These are phyloP conservation scores for Sesamia nonagrioides DNA, from an alignment of 1,140 invertebrate genomes.

Conservation along the genomic window DNA sequence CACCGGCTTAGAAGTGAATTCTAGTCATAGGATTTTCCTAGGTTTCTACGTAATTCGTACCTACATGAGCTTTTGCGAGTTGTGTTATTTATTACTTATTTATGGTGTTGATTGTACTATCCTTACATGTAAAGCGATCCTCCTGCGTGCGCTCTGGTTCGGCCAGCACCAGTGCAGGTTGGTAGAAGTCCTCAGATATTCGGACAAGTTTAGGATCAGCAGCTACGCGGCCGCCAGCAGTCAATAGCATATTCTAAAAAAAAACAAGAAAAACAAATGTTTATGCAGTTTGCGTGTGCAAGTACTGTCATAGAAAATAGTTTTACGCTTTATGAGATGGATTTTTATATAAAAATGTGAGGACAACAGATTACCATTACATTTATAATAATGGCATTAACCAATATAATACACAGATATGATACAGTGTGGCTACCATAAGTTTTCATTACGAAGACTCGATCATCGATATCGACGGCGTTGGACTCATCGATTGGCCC, in stretches of 20 bases:
- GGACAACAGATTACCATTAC: not conserved
- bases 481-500: too few species aligned
- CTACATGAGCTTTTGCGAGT: too few species aligned
- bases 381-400: not conserved
- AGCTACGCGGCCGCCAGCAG: conserved; percentile 68
- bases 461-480: too few species aligned
- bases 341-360: not conserved
- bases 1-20: too few species aligned
- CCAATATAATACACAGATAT: not conserved
- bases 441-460: too few species aligned
- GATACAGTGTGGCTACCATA: too few species aligned
- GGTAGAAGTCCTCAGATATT: conserved; percentile 41
- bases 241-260: conserved; percentile 67
- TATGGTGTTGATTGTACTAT: not conserved
- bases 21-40: too few species aligned
- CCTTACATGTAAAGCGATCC: conserved; percentile 75
- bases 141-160: conserved; percentile 79
- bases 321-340: too few species aligned
- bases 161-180: conserved; percentile 69
- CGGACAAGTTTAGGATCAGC: conserved; percentile 52
- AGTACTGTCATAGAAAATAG: too few species aligned
- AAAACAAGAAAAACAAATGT: conserved; percentile 11
- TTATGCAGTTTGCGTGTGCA: not conserved
- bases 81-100: not conserved
- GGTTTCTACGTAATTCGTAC: too few species aligned